Conservation (phyloP, 1,140 invertebrate genomes). For the Apocrypta bakeri region DNA sequence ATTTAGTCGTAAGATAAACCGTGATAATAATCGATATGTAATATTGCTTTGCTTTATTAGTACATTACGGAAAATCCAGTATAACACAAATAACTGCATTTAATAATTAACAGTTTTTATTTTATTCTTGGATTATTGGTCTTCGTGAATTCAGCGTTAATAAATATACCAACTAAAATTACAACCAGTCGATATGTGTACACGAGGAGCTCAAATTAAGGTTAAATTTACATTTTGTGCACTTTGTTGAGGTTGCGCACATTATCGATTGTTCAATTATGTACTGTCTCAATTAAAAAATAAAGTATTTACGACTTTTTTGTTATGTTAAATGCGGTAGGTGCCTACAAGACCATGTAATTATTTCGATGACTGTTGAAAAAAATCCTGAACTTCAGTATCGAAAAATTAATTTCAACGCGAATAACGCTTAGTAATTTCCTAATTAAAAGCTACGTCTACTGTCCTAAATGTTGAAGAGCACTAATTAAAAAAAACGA, state of each 20-base stretch:
- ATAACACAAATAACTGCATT: neutral
- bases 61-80: neutral
- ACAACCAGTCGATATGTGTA: neutral
- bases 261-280: neutral
- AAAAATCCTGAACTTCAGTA: neutral
- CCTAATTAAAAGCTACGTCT: conserved; percentile 13
- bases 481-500: conserved; percentile 22
- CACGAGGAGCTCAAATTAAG: neutral
- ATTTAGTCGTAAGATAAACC: too few species aligned
- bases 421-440: neutral
- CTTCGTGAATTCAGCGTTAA: neutral
- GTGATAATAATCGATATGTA: too few species aligned
- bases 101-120: neutral
- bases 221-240: conserved; percentile 7
- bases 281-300: neutral
- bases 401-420: neutral
- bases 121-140: neutral
- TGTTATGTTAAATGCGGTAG: too few species aligned
- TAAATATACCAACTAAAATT: neutral
- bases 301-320: too few species aligned
- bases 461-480: neutral
- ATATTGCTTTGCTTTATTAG: neutral
- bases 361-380: neutral
- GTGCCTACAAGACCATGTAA: too few species aligned
- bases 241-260: neutral